Conservation (phyloP, 2,797 vertebrate species). For the Mus caroli region DNA sequence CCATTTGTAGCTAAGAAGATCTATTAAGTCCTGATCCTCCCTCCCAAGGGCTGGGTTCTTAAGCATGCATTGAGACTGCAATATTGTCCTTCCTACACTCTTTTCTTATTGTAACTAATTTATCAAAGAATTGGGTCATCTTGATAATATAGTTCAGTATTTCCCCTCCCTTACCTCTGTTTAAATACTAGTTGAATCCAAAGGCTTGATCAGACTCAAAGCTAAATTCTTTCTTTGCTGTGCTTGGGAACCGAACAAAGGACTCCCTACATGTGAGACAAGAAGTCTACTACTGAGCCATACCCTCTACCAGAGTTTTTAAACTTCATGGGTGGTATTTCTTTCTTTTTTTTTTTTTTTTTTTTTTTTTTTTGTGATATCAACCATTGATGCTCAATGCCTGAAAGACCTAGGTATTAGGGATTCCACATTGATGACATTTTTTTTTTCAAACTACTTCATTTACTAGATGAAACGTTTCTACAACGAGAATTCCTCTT, state of each 20-base stretch:
- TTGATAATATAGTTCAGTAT: neutral
- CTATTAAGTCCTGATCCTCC: neutral
- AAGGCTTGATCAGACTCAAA: neutral
- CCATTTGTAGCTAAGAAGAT: neutral
- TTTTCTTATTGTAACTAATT: constrained; percentile 28
- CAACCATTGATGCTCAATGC: neutral
- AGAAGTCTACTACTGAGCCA: neutral
- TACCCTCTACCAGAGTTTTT: neutral
- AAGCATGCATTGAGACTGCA: neutral
- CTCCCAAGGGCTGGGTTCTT: neutral
- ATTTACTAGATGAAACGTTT: neutral
- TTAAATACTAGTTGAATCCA: neutral
- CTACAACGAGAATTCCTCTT: neutral
- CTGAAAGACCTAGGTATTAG: neutral
- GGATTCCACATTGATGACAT: neutral
- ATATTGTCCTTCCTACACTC: neutral
- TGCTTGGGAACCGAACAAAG: neutral
- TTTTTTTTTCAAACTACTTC: neutral
- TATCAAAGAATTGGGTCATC: neutral
- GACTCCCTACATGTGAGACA: neutral
- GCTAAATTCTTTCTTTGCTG: neutral
- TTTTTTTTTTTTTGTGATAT: constrained; percentile 7
- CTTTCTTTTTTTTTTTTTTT: constrained; percentile 58
- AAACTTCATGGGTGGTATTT: neutral
- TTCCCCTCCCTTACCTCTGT: neutral